phyloP scores from a whole-genome alignment of 2,113 vertebrate genomes.

The Ophiodon elongatus region DNA sequence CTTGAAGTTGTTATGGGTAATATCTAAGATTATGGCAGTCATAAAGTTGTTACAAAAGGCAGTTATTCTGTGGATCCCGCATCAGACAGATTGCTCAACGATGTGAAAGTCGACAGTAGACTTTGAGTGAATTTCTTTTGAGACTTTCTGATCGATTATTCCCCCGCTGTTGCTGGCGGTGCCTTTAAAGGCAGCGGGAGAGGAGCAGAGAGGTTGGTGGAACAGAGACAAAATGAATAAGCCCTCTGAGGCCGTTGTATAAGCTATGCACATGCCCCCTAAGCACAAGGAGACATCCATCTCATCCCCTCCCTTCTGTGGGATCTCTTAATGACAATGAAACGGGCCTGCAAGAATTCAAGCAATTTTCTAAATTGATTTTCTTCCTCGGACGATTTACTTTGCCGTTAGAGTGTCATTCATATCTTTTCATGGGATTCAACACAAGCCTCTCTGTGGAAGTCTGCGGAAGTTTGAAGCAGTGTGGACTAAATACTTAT shows the following conservation, averaged over 20 bases:
- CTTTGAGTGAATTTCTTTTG: conserved; percentile 28
- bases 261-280: conserved; percentile 47
- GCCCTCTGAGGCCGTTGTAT: conserved; percentile 48
- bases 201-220: conserved; percentile 30
- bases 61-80: background rate
- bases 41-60: background rate
- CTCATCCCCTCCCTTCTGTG: conserved; percentile 54
- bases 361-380: conserved; percentile 85
- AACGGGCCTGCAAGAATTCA: conserved; percentile 79
- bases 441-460: conserved; percentile 36
- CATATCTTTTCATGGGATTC: conserved; percentile 75
- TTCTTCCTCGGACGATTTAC: conserved; percentile 80
- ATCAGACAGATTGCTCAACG: conserved; percentile 16
- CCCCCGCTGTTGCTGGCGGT: conserved; percentile 12
- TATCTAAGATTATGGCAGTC: conserved; percentile 6
- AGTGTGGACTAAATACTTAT: background rate
- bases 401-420: conserved; percentile 71
- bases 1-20: conserved; percentile 14
- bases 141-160: conserved; percentile 41
- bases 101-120: conserved; percentile 1
- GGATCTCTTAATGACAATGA: conserved; percentile 80
- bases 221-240: conserved; percentile 58
- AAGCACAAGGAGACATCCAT: conserved; percentile 63
- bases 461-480: conserved; percentile 27
- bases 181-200: conserved; percentile 39